phyloP scores from a whole-genome alignment of 2,797 vertebrate genomes.

The Dendrocincla tyrannina region DNA sequence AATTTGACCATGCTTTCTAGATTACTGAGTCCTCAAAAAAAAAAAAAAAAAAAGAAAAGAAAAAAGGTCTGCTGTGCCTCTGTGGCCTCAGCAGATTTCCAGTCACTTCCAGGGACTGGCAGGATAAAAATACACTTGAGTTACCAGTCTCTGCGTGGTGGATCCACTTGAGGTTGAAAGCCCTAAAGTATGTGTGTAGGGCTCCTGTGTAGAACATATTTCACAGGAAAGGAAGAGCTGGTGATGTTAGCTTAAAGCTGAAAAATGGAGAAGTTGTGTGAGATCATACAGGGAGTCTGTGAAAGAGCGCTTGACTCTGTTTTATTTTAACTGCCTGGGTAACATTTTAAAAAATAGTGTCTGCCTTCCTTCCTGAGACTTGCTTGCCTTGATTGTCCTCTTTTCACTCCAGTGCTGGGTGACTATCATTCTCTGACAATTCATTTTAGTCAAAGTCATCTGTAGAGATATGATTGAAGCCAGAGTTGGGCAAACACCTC shows the following conservation, averaged over 20 bases:
- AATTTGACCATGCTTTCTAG: not conserved
- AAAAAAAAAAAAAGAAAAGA: not conserved
- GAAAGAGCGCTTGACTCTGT: not conserved
- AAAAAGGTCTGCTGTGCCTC: not conserved
- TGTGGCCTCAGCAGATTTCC: not conserved
- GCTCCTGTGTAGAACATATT: not conserved
- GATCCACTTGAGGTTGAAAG: not conserved
- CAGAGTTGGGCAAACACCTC: slow-evolving; percentile 56
- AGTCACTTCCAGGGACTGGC: rapidly evolving
- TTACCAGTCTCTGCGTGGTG: not conserved
- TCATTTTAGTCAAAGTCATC: not conserved
- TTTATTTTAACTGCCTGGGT: not conserved
- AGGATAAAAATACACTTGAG: not conserved
- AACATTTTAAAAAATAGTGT: not conserved
- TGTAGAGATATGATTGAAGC: not conserved
- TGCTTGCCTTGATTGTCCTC: not conserved
- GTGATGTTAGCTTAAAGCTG: not conserved
- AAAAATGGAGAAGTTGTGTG: not conserved
- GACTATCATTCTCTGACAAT: not conserved
- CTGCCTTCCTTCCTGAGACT: not conserved
- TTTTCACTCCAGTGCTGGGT: not conserved
- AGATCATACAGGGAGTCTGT: not conserved
- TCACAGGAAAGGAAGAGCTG: not conserved
- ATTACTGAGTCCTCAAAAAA: not conserved
- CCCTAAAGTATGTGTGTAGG: not conserved